Evolutionary conservation across 1,140 invertebrate species (phyloP).

Genomic region (Hetaerina americana): DNA sequence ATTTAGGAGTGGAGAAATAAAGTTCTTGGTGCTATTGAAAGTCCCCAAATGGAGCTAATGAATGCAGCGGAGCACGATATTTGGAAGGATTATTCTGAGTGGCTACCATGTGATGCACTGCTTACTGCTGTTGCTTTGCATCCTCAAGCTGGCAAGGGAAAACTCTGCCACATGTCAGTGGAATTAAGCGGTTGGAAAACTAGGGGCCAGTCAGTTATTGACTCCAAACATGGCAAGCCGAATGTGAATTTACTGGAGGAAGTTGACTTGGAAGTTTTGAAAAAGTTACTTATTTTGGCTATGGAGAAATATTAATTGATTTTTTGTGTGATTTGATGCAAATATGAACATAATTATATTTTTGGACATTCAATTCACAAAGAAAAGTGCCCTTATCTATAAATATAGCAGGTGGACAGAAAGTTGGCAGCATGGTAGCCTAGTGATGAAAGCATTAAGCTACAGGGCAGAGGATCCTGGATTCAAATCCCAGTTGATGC

Average conservation of each 20-base stretch:
- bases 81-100: conserved; percentile 22
- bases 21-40: conserved; percentile 29
- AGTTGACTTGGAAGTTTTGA: conserved; percentile 34
- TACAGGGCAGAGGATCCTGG: too few species aligned
- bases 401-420: too few species aligned
- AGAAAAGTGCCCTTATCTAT: too few species aligned
- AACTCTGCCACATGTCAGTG: conserved; percentile 35
- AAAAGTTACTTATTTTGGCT: conserved; percentile 29
- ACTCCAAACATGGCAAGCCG: conserved; percentile 34
- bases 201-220: conserved; percentile 43
- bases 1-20: conserved; percentile 42
- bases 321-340: too few species aligned
- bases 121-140: conserved; percentile 36
- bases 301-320: conserved; percentile 17
- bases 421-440: too few species aligned
- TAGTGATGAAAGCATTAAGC: too few species aligned
- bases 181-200: conserved; percentile 40
- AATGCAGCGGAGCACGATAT: conserved; percentile 35
- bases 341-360: too few species aligned
- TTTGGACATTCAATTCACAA: too few species aligned
- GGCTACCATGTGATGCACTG: conserved; percentile 42
- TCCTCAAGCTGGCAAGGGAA: conserved; percentile 24
- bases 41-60: conserved; percentile 32
- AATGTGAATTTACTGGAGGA: conserved; percentile 40
- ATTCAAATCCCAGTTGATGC: too few species aligned